Evolutionary conservation across 2,113 vertebrate genomes (phyloP), one percentile per base, ranked within the genome.

Genomic region (Lutjanus erythropterus): DNA sequence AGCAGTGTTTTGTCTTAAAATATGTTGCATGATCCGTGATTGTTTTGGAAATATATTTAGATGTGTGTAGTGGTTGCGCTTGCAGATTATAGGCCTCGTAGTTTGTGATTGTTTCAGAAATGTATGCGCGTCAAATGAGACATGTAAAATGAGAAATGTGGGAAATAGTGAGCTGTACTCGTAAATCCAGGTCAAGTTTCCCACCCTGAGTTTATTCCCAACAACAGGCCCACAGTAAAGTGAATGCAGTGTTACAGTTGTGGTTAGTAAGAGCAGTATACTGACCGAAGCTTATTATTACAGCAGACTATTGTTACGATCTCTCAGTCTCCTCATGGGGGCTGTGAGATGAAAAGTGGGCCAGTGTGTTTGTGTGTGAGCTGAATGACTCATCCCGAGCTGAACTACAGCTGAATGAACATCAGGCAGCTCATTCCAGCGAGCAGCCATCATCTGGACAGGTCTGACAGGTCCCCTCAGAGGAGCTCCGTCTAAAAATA

Each of bases 381-480:
- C 64, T 12, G 52, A 37, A 52, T 86, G 87, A 91, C 42, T 87
- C 81, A 88, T 90, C 72, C 23, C 1, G 66, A 53, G 84, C 21
- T 46, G 55, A 66, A 66, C 31, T 25, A 56, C 74, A 86, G 88
- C 5, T 64, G 80, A 74, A 53, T 71, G 85, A 89, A 78, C 85
- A 83, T 78, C 77, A 84, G 71, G 85, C 78, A 2, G 76, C 75
- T 84, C 87, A 64, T 76, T 55, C 31, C 58, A 12, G 75, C 42
- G 31, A 84, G 70, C 72, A 46, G 66, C 60, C 42, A 78, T 81
- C 59, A 69, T 62, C 31, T 60, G 73, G 82, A 87, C 86, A 60
- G 80, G 90, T 83, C 82, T 83, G 89, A 90, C 86, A 86, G 83
- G 83, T 84, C 86, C 80, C 6, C 80, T 81, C 68, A 14, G 82